Evolutionary conservation across 1,140 invertebrate species (phyloP).

Genomic region (Drosophila mojavensis): DNA sequence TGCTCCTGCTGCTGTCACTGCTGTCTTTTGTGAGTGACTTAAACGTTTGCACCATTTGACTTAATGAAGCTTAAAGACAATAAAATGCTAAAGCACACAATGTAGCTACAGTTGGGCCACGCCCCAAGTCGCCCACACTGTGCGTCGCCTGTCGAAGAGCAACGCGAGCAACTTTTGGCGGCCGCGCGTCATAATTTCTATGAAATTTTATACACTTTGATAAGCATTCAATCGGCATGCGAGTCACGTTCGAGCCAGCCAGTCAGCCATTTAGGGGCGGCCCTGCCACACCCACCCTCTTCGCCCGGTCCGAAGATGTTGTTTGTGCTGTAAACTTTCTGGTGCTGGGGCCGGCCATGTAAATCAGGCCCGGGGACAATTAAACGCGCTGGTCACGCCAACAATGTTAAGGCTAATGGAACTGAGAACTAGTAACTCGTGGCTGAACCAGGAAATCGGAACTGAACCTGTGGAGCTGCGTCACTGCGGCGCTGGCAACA

Average conservation of each 20-base stretch:
- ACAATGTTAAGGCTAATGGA: constrained; percentile 74
- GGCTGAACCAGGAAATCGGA: not conserved
- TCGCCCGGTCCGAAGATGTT: constrained; percentile 2
- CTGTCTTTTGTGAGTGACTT: constrained; percentile 39
- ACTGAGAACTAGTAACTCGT: constrained; percentile 35
- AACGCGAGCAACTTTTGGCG: constrained; percentile 48
- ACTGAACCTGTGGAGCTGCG: not conserved
- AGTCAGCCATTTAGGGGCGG: constrained; percentile 7
- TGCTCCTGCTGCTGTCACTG: constrained; percentile 1
- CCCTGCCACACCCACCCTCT: not conserved
- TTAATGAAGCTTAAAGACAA: constrained; percentile 82
- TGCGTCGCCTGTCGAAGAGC: constrained; percentile 24
- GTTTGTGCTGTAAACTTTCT: constrained; percentile 69
- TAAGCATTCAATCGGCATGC: constrained; percentile 76
- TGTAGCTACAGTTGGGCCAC: constrained; percentile 11
- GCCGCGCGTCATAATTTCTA: constrained; percentile 80
- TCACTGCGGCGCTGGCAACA: not conserved
- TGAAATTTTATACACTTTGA: constrained; percentile 82
- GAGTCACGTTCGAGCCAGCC: constrained; percentile 65
- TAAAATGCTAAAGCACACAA: constrained; percentile 78
- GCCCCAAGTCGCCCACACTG: constrained; percentile 8
- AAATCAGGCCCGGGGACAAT: constrained; percentile 72
- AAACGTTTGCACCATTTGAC: constrained; percentile 76
- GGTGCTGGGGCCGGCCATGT: constrained; percentile 51
- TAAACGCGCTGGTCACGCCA: constrained; percentile 73